Percentiles rank a stretch among this genome's conserved stretches.
Evolutionary conservation across 2,888 invertebrate genomes (phyloP).

Genomic region (Leptogaster cylindrica): DNA sequence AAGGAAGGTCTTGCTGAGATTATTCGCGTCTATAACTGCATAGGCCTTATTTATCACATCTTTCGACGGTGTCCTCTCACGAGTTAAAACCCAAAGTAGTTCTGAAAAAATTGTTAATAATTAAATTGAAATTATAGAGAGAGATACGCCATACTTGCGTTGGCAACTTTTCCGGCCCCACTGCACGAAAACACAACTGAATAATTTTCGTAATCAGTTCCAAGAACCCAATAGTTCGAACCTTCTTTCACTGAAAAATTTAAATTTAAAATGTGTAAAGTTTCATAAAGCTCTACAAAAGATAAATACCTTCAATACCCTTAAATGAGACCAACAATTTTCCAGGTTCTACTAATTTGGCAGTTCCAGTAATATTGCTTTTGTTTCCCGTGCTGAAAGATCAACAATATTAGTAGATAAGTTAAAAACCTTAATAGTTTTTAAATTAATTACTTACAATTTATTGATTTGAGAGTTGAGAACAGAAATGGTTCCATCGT

Average conservation of each 20-base stretch:
- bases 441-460: constrained; percentile 61
- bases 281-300: constrained; percentile 41
- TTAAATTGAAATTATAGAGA: neutral
- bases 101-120: neutral
- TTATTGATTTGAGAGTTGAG: constrained; percentile 63
- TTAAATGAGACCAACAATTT: constrained; percentile 50
- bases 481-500: constrained; percentile 63
- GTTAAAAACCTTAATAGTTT: no score
- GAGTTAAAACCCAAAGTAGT: neutral
- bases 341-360: constrained; percentile 48
- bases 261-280: constrained; percentile 31
- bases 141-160: neutral
- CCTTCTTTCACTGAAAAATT: constrained; percentile 28
- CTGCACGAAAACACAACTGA: constrained; percentile 68
- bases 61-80: neutral
- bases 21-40: constrained; percentile 43
- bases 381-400: constrained; percentile 47
- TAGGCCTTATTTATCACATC: constrained; percentile 43
- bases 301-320: constrained; percentile 48
- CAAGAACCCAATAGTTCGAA: constrained; percentile 66
- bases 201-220: constrained; percentile 68
- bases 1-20: constrained; percentile 45
- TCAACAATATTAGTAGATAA: no score
- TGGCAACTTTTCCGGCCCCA: constrained; percentile 44
- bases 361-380: constrained; percentile 50